A percentile compares a stretch with the other conserved stretches of the same genome.
These are phyloP conservation scores for Leiothrix lutea DNA, from an alignment of 2,113 vertebrate genomes.

Conservation along the genomic window DNA sequence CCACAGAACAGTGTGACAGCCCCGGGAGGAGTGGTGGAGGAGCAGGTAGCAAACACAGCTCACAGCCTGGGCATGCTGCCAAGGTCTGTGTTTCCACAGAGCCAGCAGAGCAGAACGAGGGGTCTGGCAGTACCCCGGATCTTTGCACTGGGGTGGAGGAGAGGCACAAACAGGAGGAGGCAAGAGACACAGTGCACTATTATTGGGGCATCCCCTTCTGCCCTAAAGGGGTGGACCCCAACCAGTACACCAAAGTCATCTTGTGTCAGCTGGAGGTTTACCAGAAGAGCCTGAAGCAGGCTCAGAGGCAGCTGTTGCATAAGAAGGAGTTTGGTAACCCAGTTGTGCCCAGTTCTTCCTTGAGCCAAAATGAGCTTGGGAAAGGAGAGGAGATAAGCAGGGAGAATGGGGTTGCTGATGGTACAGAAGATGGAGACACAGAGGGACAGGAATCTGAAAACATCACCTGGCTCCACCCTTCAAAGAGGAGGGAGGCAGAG, in stretches of 20 bases:
- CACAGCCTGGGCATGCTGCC: background rate
- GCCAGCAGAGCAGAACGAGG: background rate
- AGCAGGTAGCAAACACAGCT: slow-evolving; percentile 43
- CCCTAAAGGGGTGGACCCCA: slow-evolving; percentile 87
- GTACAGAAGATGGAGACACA: slow-evolving; percentile 69
- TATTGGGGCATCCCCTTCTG: slow-evolving; percentile 98
- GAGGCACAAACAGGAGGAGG: slow-evolving; percentile 41
- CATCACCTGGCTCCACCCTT: slow-evolving; percentile 53
- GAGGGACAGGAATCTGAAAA: slow-evolving; percentile 63
- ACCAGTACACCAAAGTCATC: slow-evolving; percentile 91
- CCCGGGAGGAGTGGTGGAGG: background rate
- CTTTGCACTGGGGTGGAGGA: background rate
- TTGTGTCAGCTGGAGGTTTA: slow-evolving; percentile 93
- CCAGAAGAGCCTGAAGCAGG: slow-evolving; percentile 88
- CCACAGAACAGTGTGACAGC: background rate
- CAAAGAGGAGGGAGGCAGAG: slow-evolving; percentile 51
- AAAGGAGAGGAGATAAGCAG: slow-evolving; percentile 57
- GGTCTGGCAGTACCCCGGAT: background rate
- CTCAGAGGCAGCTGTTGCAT: slow-evolving; percentile 84
- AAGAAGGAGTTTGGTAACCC: slow-evolving; percentile 87
- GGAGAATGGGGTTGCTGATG: slow-evolving; percentile 65
- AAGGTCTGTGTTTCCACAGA: slow-evolving; percentile 24
- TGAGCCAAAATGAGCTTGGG: slow-evolving; percentile 57
- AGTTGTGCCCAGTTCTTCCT: slow-evolving; percentile 75
- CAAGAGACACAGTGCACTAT: slow-evolving; percentile 79